These are phyloP conservation scores for Sarcoramphus papa DNA, from an alignment of 2,797 vertebrate species.

Conservation along the genomic window DNA sequence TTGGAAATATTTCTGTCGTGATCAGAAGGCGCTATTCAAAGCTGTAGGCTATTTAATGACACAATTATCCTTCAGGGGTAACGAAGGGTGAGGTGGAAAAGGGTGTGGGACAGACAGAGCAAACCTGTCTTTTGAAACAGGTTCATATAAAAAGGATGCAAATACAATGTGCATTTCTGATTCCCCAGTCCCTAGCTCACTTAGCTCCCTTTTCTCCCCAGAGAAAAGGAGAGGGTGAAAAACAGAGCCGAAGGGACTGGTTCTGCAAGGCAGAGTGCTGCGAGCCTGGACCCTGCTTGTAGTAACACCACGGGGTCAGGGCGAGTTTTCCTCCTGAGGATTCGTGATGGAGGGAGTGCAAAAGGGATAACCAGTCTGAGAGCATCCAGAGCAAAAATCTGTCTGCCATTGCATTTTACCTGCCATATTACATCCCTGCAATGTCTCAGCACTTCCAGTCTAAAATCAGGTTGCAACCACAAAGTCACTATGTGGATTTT, in stretches of 20 bases:
- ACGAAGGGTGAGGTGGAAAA: not conserved
- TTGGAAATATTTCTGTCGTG: not conserved
- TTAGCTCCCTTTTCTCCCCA: not conserved
- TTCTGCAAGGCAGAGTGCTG: not conserved
- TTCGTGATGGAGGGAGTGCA: not conserved
- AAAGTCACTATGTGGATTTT: not conserved
- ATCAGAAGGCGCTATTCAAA: not conserved
- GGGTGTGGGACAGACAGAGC: not conserved
- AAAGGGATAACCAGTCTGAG: not conserved
- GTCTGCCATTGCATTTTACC: not conserved
- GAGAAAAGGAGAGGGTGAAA: not conserved
- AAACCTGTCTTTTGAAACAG: not conserved
- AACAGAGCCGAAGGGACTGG: not conserved
- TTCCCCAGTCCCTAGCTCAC: not conserved
- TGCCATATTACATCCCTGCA: not conserved
- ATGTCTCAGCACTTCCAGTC: not conserved
- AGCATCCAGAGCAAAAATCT: not conserved
- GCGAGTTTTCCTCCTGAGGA: not conserved
- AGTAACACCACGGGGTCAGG: not conserved
- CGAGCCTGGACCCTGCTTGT: not conserved
- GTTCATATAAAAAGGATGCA: not conserved
- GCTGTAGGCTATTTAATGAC: not conserved
- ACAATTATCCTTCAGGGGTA: rapidly evolving
- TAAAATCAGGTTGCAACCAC: not conserved
- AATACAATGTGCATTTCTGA: not conserved